Evolutionary conservation across 2,888 invertebrate genomes (phyloP), one percentile per base, ranked within the genome.

Genomic region (Danaus chrysippus): DNA sequence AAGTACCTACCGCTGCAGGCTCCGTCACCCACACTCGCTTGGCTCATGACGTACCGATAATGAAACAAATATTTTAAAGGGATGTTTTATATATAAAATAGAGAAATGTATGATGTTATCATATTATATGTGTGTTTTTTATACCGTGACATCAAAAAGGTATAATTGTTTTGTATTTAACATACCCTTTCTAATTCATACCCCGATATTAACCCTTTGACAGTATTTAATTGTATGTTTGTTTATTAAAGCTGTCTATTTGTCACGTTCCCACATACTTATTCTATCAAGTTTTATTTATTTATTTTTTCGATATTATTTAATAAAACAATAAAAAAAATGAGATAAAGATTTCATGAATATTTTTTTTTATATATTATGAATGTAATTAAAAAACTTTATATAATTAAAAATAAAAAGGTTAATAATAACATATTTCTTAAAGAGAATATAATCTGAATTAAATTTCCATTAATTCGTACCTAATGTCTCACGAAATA

Each of bases 141-240:
- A 34, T 34, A 6, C 23, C 23, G 23, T 34, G 23, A 34, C 6
- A 34, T 34, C 23, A 34, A 34, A 34, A 5, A 34, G 3, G 3
- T 34, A 34, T 34, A 34, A 34, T 34, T 34, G 23, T 34, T 34
- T 34, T 34, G 23, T 34, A 34, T 34, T 34, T 34, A 34, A 34
- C 23, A 5, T 34, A 8, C 23, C 23, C 23, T 34, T 34, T 34
- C 23, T 34, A 65, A 58, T 62, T 70, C 67, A 72, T 75, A 75
- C 69, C 78, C 86, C 71, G 68, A 66, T 69, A 81, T 89, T 89
- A 89, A 88, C 88, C 89, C 89, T 87, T 89, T 89, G 86, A 87
- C 86, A 85, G 74, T 76, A 77, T 75, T 78, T 88, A 89, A 90
- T 89, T 88, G 79, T 79, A 80, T 74, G 70, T 79, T 75, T 83